phyloP scores from a whole-genome alignment of 2,113 vertebrate species.

The Thomomys bottae region DNA sequence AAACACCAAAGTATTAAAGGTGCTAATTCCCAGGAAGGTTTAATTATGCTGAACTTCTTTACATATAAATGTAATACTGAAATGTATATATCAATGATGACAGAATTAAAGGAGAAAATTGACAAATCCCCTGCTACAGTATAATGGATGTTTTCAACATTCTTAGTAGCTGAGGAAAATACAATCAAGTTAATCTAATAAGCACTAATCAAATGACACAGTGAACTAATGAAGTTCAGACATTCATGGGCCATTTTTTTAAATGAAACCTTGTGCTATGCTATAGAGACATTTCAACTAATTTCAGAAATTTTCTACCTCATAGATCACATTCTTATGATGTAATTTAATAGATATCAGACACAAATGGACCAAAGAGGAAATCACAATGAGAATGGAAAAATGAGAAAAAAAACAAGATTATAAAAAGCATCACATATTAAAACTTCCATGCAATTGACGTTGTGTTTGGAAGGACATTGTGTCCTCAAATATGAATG shows the following conservation, averaged over 20 bases:
- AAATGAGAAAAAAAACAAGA: neutral
- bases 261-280: neutral
- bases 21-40: neutral
- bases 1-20: neutral
- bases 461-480: neutral
- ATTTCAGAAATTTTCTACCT: neutral
- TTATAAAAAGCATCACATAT: neutral
- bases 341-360: slow-evolving; percentile 20
- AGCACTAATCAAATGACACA: neutral
- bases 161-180: neutral
- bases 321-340: neutral
- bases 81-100: neutral
- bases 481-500: neutral
- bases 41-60: neutral
- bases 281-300: neutral
- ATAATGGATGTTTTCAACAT: neutral
- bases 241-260: neutral
- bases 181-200: neutral
- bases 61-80: neutral
- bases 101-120: neutral
- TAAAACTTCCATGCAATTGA: neutral
- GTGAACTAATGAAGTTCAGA: neutral
- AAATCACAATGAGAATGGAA: neutral
- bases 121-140: neutral
- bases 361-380: neutral